Percentiles rank a stretch among this genome's conserved stretches.
Evolutionary conservation across 2,888 invertebrate species (phyloP).

Genomic region (Timema cristinae): DNA sequence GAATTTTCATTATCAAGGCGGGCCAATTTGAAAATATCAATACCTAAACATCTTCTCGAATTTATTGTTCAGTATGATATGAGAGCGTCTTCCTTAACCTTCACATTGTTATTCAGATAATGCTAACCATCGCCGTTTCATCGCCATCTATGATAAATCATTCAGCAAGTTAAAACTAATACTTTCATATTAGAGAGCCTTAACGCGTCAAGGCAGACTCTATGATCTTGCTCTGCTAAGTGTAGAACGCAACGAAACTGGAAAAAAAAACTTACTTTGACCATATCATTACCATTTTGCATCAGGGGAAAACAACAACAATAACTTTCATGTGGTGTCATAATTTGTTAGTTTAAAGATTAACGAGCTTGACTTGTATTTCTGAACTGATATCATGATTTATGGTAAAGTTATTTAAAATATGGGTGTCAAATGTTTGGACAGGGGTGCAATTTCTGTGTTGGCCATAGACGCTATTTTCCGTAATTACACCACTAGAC

Average conservation of each 20-base stretch:
- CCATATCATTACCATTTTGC: too few species aligned
- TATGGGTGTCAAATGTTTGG: too few species aligned
- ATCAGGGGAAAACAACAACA: too few species aligned
- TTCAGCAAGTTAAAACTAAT: constrained; percentile 9
- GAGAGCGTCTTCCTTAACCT: neutral
- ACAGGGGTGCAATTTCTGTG: too few species aligned
- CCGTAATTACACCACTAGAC: too few species aligned
- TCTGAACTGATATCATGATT: too few species aligned
- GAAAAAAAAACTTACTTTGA: neutral
- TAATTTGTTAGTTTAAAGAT: too few species aligned
- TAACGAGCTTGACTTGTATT: too few species aligned
- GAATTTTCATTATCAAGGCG: neutral
- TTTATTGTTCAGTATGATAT: neutral
- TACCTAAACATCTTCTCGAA: constrained; percentile 5
- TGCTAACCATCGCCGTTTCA: neutral
- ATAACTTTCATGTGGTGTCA: too few species aligned
- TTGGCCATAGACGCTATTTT: too few species aligned
- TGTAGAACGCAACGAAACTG: neutral
- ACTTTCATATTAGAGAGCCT: neutral
- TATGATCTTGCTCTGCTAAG: constrained; percentile 1
- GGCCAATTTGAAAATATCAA: neutral
- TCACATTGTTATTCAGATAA: neutral
- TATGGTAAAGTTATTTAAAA: too few species aligned
- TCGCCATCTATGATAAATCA: neutral
- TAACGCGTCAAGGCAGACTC: neutral